Evolutionary conservation across 1,140 invertebrate species (phyloP).

Genomic region (Venturia canescens): DNA sequence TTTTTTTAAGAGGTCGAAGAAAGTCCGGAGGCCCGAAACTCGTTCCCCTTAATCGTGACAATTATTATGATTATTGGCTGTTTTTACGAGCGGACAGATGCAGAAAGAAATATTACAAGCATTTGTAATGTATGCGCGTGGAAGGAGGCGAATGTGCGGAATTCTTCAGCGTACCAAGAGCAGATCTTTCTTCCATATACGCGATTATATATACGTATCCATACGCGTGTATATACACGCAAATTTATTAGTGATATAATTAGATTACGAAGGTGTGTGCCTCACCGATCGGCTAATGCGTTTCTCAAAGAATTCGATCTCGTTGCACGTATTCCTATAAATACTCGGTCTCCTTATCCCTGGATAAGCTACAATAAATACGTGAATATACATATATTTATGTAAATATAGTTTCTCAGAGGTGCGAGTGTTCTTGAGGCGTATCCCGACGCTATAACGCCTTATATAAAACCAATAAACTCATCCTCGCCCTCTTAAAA

Average conservation of each 20-base stretch:
- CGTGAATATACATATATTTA: neutral
- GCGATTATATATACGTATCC: neutral
- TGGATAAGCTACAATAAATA: neutral
- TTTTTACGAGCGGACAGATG: neutral
- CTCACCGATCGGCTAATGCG: neutral
- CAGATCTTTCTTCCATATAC: neutral
- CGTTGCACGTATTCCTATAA: conserved; percentile 15
- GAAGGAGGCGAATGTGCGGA: neutral
- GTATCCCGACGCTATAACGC: neutral
- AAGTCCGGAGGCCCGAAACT: neutral
- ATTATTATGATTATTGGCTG: conserved; percentile 1
- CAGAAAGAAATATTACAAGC: neutral
- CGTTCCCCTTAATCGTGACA: conserved; percentile 17
- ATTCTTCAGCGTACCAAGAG: neutral
- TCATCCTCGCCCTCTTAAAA: no score
- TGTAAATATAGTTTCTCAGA: neutral
- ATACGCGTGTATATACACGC: neutral
- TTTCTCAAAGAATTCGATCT: conserved; percentile 1
- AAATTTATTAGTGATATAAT: conserved; percentile 33
- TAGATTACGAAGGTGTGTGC: neutral
- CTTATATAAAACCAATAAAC: neutral
- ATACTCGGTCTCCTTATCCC: neutral
- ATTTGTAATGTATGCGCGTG: neutral
- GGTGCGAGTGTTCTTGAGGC: neutral
- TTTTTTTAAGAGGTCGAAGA: conserved; percentile 11